Evolutionary conservation across 92 coral and sea anemone genomes (phyloP).

Genomic region (Micromussa lordhowensis): DNA sequence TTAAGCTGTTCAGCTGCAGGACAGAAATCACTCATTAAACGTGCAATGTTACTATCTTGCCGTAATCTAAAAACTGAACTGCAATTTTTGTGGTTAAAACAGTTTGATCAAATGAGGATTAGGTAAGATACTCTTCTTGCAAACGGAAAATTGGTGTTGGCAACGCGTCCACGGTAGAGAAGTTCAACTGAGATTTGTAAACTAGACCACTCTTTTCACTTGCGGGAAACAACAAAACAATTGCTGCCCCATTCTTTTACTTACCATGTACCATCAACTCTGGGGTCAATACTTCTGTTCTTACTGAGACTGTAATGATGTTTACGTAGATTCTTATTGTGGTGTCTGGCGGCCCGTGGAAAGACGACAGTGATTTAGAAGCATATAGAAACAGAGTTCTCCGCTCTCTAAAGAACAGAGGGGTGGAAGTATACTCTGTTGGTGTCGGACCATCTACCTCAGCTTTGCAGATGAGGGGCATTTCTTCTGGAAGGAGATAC

Average conservation of each 20-base stretch:
- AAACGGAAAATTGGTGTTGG: too few species aligned
- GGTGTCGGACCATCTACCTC: conserved; percentile 43
- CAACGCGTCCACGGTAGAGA: too few species aligned
- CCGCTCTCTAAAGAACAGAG: conserved; percentile 38
- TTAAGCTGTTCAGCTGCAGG: too few species aligned
- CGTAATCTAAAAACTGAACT: too few species aligned
- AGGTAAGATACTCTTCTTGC: too few species aligned
- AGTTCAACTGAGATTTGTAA: too few species aligned
- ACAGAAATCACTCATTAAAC: too few species aligned
- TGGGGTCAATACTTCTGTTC: not conserved
- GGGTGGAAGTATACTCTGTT: conserved; percentile 53
- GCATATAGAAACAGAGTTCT: conserved; percentile 28
- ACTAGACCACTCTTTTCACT: too few species aligned
- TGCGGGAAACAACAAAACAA: too few species aligned
- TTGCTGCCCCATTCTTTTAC: not conserved
- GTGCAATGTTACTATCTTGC: too few species aligned
- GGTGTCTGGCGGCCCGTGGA: conserved; percentile 75
- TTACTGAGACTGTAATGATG: not conserved
- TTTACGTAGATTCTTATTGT: conserved; percentile 69
- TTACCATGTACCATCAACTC: not conserved
- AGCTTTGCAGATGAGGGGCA: not conserved
- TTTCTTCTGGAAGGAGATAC: conserved; percentile 30
- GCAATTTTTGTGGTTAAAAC: too few species aligned
- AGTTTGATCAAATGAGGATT: too few species aligned
- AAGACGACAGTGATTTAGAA: conserved; percentile 39